These are phyloP conservation scores for Leuctra nigra DNA, from an alignment of 2,888 invertebrate species.

Conservation along the genomic window DNA sequence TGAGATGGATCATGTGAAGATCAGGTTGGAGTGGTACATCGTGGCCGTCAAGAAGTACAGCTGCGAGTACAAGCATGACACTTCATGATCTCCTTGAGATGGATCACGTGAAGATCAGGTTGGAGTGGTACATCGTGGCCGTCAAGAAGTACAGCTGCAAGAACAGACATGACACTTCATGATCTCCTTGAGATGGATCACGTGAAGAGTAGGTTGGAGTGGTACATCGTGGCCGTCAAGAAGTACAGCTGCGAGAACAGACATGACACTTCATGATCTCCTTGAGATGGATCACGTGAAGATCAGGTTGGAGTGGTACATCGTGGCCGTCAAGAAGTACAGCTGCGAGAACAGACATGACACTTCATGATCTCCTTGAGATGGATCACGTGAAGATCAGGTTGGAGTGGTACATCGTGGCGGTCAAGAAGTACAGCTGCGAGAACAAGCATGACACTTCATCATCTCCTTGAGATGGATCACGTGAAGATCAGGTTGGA, in stretches of 20 bases:
- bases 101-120: constrained; percentile 77
- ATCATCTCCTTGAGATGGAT: too few relatives aligned
- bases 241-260: constrained; percentile 65
- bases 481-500: too few relatives aligned
- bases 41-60: constrained; percentile 61
- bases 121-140: constrained; percentile 37
- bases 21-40: constrained; percentile 55
- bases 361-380: too few relatives aligned
- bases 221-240: constrained; percentile 67
- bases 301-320: constrained; percentile 51
- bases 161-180: too few relatives aligned
- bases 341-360: too few relatives aligned
- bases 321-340: constrained; percentile 59
- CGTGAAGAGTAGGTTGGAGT: constrained; percentile 77
- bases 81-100: constrained; percentile 79
- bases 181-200: too few relatives aligned
- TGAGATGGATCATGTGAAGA: constrained; percentile 84
- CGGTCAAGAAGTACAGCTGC: constrained; percentile 60
- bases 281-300: too few relatives aligned
- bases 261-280: too few relatives aligned
- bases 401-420: constrained; percentile 54
- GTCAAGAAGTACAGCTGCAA: too few relatives aligned
- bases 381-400: too few relatives aligned
- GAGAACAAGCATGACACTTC: too few relatives aligned
- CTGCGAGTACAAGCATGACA: constrained; percentile 76